Conservation (phyloP, 2,888 invertebrate species). For the Pimpla rufipes region DNA sequence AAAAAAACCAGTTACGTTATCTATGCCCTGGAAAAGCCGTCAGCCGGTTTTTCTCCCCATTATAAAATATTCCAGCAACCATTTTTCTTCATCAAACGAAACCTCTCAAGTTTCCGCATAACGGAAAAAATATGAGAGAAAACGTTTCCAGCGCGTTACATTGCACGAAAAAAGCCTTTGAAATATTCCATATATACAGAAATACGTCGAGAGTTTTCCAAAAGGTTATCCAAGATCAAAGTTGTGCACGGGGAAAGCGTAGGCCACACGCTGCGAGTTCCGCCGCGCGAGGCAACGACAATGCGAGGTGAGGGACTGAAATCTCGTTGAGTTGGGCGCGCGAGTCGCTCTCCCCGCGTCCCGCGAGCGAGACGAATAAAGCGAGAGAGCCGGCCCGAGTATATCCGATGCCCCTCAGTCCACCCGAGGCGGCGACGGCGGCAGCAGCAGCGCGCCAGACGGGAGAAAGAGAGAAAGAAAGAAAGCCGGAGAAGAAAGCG, state of each 20-base stretch:
- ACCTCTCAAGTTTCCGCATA: neutral
- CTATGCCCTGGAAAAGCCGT: too few species aligned
- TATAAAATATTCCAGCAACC: too few species aligned
- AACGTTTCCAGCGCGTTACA: too few species aligned
- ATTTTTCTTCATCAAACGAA: too few species aligned
- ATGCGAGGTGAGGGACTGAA: conserved; percentile 36
- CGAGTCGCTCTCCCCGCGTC: conserved; percentile 8
- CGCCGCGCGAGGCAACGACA: conserved; percentile 3
- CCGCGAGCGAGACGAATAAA: conserved; percentile 42
- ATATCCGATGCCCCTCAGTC: conserved; percentile 19
- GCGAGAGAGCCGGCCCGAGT: conserved; percentile 18
- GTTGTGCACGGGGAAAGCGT: neutral
- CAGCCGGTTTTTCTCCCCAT: too few species aligned
- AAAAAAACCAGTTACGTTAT: too few species aligned
- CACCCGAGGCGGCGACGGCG: too few species aligned
- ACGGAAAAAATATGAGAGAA: neutral
- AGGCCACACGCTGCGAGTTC: neutral
- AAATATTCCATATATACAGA: neutral
- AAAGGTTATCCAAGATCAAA: conserved; percentile 12
- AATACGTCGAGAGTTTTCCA: neutral
- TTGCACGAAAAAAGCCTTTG: neutral
- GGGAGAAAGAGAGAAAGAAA: conserved; percentile 11
- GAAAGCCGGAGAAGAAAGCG: conserved; percentile 13
- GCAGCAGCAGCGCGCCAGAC: conserved; percentile 11
- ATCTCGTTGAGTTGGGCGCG: conserved; percentile 45